These are phyloP conservation scores for Gastracanthus pulcherrimus DNA, from an alignment of 2,888 invertebrate species.

Conservation along the genomic window DNA sequence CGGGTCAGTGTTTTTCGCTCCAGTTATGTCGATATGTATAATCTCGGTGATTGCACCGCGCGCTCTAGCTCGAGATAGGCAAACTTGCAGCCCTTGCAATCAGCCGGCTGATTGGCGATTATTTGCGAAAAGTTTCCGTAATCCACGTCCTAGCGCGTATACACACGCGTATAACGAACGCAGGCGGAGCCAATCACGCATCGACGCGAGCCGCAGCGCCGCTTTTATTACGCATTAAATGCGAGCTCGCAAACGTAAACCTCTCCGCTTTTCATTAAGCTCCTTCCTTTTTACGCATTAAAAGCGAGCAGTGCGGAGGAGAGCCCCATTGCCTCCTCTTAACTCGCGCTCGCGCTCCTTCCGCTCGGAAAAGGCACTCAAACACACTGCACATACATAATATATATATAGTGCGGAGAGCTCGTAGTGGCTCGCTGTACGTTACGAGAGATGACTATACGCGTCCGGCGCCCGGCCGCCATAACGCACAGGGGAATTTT, in stretches of 20 bases:
- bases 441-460: too few relatives aligned
- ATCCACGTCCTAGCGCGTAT: too few relatives aligned
- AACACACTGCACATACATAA: too few relatives aligned
- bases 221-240: not conserved
- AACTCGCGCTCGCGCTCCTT: not conserved
- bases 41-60: slow-evolving; percentile 68
- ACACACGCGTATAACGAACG: too few relatives aligned
- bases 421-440: too few relatives aligned
- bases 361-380: not conserved
- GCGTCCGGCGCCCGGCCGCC: too few relatives aligned
- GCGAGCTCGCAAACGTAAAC: not conserved
- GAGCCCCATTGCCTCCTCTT: not conserved
- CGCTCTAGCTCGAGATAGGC: not conserved
- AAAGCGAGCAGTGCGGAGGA: not conserved
- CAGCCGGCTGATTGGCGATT: slow-evolving; percentile 47
- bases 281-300: not conserved
- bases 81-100: slow-evolving; percentile 13
- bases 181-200: too few relatives aligned
- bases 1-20: slow-evolving; percentile 72
- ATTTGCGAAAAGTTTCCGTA: too few relatives aligned
- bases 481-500: too few relatives aligned
- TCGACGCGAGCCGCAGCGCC: not conserved
- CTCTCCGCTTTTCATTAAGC: slow-evolving; percentile 12
- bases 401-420: too few relatives aligned
- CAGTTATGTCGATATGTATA: slow-evolving; percentile 73